Evolutionary conservation across 2,888 invertebrate species (phyloP).

Genomic region (Serripes groenlandicus): DNA sequence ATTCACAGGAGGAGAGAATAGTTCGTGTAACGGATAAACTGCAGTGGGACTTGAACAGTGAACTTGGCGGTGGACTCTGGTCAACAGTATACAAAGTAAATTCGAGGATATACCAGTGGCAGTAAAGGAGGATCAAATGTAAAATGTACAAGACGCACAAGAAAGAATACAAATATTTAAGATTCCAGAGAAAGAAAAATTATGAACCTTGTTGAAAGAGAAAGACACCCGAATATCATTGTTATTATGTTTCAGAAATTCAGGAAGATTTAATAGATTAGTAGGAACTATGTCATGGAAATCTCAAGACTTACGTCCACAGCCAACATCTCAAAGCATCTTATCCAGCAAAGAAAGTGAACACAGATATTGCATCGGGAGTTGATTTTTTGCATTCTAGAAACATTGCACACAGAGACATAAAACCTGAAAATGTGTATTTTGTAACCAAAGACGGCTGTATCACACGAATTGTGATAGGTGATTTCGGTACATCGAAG

Average conservation of each 20-base stretch:
- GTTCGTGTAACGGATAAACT: neutral
- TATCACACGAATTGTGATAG: conserved; percentile 3
- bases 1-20: neutral
- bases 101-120: conserved; percentile 6
- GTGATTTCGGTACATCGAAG: conserved; percentile 21
- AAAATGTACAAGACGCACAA: conserved; percentile 1
- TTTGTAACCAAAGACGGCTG: neutral
- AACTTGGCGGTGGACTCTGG: neutral
- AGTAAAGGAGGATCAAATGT: neutral
- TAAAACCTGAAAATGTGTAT: conserved; percentile 18
- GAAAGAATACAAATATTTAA: neutral
- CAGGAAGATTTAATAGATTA: neutral
- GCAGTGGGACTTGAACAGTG: neutral
- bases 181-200: neutral
- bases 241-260: neutral
- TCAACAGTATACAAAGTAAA: conserved; percentile 4
- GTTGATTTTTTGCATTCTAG: conserved; percentile 3
- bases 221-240: conserved; percentile 9
- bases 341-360: neutral
- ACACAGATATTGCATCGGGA: conserved; percentile 3
- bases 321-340: neutral
- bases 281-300: conserved; percentile 15
- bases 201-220: conserved; percentile 9
- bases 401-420: conserved; percentile 18
- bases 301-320: neutral